phyloP scores from a whole-genome alignment of 2,888 invertebrate genomes.

The Dryomyza anilis region DNA sequence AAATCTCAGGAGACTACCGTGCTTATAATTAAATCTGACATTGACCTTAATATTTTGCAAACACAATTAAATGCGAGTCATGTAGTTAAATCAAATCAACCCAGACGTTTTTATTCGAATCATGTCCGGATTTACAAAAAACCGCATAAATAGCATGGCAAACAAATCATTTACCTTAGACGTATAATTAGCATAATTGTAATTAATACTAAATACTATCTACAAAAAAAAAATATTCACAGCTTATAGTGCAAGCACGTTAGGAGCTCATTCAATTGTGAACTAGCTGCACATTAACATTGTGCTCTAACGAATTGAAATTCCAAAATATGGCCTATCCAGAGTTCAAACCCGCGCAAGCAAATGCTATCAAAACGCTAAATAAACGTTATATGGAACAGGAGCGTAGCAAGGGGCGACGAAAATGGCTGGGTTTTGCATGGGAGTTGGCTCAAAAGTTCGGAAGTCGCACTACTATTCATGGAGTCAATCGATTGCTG shows the following conservation, averaged over 20 bases:
- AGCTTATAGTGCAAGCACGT: neutral
- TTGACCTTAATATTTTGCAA: slow-evolving; percentile 20
- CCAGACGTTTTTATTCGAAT: too few species aligned
- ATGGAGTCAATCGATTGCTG: slow-evolving; percentile 51
- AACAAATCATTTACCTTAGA: too few species aligned
- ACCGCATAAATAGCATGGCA: too few species aligned
- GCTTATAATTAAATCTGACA: too few species aligned
- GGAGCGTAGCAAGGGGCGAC: neutral
- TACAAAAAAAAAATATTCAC: too few species aligned
- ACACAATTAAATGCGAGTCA: too few species aligned
- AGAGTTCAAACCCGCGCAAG: slow-evolving; percentile 34
- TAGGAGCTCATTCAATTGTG: too few species aligned
- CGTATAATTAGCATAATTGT: too few species aligned
- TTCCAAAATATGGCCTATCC: slow-evolving; percentile 26
- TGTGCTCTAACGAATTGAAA: neutral
- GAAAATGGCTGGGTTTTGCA: slow-evolving; percentile 24
- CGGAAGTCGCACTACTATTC: slow-evolving; percentile 52
- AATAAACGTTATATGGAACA: slow-evolving; percentile 7
- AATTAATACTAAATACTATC: too few species aligned
- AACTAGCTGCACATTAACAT: neutral
- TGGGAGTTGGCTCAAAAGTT: slow-evolving; percentile 46
- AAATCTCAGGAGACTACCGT: too few species aligned
- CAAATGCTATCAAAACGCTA: slow-evolving; percentile 27
- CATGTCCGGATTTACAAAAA: too few species aligned
- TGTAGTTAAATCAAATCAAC: too few species aligned